Percentiles rank a stretch among this genome's conserved stretches.
Conservation (phyloP, 2,113 vertebrate species). For the Nanger granti region DNA sequence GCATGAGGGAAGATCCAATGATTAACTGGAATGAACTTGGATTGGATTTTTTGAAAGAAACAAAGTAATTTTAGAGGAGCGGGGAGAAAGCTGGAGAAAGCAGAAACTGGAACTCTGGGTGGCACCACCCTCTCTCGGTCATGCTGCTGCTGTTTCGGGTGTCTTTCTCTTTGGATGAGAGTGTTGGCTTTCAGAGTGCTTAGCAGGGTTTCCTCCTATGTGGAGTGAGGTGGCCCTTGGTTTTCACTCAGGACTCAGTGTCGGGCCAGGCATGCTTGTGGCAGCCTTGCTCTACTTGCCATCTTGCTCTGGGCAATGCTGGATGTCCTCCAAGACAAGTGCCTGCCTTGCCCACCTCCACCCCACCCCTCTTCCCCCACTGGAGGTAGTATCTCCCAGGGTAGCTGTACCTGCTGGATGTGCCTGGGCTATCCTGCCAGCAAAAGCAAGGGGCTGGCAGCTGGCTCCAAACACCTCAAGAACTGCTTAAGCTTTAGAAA, state of each 20-base stretch:
- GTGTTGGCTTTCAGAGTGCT: neutral
- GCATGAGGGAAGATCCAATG: neutral
- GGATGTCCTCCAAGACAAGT: neutral
- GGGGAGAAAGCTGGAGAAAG: neutral
- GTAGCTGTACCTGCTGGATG: neutral
- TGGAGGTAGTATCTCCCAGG: neutral
- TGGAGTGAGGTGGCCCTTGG: neutral
- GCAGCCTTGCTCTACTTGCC: neutral
- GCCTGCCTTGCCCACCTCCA: no score
- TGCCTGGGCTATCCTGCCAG: neutral
- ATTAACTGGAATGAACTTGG: neutral
- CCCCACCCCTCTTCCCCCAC: rapidly evolving
- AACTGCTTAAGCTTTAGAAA: neutral
- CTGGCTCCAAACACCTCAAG: neutral
- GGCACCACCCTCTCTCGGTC: neutral
- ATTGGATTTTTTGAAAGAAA: neutral
- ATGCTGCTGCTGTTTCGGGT: neutral
- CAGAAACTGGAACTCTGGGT: neutral
- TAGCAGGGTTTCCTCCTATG: neutral
- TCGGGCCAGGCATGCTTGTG: neutral
- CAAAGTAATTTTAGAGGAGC: neutral
- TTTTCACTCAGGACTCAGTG: neutral
- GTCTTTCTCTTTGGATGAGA: neutral
- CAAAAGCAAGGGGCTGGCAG: neutral
- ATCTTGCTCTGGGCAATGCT: rapidly evolving